Conservation (phyloP, 2,113 vertebrate genomes). For the Phrynosoma blainvillii region DNA sequence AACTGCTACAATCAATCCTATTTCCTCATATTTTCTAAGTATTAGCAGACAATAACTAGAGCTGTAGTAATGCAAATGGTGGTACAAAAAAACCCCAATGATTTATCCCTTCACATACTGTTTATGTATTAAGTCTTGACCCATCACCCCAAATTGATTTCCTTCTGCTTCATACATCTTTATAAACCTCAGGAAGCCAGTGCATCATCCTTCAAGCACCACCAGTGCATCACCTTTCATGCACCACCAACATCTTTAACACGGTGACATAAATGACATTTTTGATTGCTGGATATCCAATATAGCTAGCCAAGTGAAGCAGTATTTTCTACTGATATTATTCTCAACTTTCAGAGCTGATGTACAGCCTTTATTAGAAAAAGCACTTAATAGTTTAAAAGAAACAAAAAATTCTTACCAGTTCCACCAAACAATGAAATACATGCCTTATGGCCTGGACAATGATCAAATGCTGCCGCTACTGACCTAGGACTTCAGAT, state of each 20-base stretch:
- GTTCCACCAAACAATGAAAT: background rate
- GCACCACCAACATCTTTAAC: background rate
- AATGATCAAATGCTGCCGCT: background rate
- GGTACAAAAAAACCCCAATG: background rate
- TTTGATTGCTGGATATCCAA: background rate
- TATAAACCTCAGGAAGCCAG: background rate
- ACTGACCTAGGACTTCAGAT: no score
- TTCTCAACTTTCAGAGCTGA: background rate
- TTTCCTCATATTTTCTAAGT: background rate
- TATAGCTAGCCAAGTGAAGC: background rate
- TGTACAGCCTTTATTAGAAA: no score
- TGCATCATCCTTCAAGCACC: background rate
- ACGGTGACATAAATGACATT: background rate
- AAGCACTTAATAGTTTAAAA: constrained; percentile 7
- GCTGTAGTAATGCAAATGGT: background rate
- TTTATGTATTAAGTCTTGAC: no score
- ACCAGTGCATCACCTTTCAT: no score
- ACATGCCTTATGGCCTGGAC: no score
- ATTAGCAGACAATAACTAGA: background rate
- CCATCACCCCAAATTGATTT: background rate
- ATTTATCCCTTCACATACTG: background rate
- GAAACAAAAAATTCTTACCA: background rate
- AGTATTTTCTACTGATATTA: background rate
- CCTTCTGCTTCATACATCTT: background rate
- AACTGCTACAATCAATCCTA: background rate